Evolutionary conservation across 2,797 vertebrate species (phyloP), one percentile per base, ranked within the genome.

Genomic region (Selene dorsalis): DNA sequence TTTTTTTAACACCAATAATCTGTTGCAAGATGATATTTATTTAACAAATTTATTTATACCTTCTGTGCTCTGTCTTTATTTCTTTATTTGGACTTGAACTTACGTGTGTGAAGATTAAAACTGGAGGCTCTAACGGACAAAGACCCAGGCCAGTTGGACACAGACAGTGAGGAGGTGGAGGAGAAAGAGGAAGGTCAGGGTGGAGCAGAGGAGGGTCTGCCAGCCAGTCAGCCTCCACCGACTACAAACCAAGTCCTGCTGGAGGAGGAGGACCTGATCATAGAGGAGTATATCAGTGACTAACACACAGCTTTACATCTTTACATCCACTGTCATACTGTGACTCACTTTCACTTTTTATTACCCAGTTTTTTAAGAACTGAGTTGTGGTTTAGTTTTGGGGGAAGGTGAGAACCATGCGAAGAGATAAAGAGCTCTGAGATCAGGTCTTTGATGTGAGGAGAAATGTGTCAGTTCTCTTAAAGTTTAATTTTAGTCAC

Each of bases 281-380:
- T 99, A 66, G 97, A 98, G 79, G 97, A 98, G 56, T 99, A 94
- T 17, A 94, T 93, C 67, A 98, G 96, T 39, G 96, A 97, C 61
- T 96, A 87, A 93, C 50, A 69, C 18, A 35, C 4, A 43, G 4
- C 11, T 47, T 24, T 53, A 32, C 32, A 28, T n/a, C 11, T 47
- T n/a, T 58, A 38, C 32, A 28, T 24, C 6, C 35, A 11, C 53
- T n/a, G 62, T 58, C 0, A 0, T 11, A 52, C 52, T 81, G 59
- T 57, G 39, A 71, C 12, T 18, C 6, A 41, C 8, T 28, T 24
- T 52, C 43, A 60, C 3, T 41, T 65, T 58, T 18, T 53, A 5
- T 28, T n/a, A 16, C 45, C 9, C 12, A 11, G 17, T 80, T 67
- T 45, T 38, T 22, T 28, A 10, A 1, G 18, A 10, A 28, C 7